Evolutionary conservation across 2,113 vertebrate genomes (phyloP).

Genomic region (Salminus brasiliensis): DNA sequence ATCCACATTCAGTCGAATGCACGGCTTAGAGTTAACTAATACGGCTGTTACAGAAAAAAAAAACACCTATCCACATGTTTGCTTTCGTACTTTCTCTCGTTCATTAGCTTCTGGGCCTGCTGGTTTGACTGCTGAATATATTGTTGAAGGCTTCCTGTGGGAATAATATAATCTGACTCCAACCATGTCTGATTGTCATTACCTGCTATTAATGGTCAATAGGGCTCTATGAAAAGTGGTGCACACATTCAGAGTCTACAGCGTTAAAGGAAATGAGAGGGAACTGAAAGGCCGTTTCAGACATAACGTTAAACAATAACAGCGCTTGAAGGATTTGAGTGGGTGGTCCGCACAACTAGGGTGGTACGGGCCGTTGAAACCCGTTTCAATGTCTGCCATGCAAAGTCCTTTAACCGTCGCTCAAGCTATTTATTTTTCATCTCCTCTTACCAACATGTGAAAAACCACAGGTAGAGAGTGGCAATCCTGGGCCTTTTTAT

Average conservation of each 20-base stretch:
- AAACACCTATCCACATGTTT: background rate
- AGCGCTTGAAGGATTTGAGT: slow-evolving; percentile 50
- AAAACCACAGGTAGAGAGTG: slow-evolving; percentile 49
- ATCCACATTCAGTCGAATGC: background rate
- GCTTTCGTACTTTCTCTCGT: background rate
- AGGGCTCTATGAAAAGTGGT: background rate
- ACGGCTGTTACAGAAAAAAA: slow-evolving; percentile 18
- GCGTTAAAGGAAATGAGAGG: slow-evolving; percentile 20
- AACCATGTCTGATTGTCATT: slow-evolving; percentile 42
- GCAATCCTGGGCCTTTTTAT: slow-evolving; percentile 60
- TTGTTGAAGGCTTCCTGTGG: background rate
- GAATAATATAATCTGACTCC: slow-evolving; percentile 36
- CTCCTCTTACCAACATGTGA: slow-evolving; percentile 43
- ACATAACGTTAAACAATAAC: slow-evolving; percentile 48
- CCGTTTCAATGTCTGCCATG: slow-evolving; percentile 42
- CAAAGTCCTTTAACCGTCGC: slow-evolving; percentile 39
- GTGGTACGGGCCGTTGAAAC: slow-evolving; percentile 54
- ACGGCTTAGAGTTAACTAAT: slow-evolving; percentile 7
- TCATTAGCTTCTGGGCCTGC: background rate
- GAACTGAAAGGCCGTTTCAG: slow-evolving; percentile 16
- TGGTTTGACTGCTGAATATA: slow-evolving; percentile 15
- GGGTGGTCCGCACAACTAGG: slow-evolving; percentile 63
- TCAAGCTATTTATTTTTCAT: slow-evolving; percentile 58
- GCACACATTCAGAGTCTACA: slow-evolving; percentile 18
- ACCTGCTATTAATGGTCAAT: background rate